Percentiles rank a stretch among this genome's conserved stretches.
These are phyloP conservation scores for Stenodema calcarata DNA, from an alignment of 2,888 invertebrate genomes.

Conservation along the genomic window DNA sequence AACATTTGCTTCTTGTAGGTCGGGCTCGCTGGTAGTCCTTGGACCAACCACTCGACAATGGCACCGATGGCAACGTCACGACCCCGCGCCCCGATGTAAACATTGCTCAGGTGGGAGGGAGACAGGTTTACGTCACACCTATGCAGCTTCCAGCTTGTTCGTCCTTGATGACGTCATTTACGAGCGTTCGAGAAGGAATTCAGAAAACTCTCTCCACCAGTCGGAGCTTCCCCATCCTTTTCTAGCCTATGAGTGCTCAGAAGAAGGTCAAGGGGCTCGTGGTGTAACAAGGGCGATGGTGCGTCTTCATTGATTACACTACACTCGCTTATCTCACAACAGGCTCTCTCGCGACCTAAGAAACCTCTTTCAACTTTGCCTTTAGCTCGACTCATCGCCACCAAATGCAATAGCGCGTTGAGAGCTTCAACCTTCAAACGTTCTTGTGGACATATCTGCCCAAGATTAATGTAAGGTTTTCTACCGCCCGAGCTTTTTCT, in stretches of 20 bases:
- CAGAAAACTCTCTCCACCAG: neutral
- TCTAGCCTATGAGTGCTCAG: neutral
- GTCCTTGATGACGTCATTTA: conserved; percentile 31
- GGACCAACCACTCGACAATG: neutral
- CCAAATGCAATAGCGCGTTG: too few relatives aligned
- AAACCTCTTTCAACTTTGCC: neutral
- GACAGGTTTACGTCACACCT: neutral
- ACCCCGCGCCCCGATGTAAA: neutral
- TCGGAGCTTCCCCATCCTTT: neutral
- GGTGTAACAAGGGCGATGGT: conserved; percentile 20
- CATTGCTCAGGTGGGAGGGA: neutral
- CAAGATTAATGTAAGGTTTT: too few relatives aligned
- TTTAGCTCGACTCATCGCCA: too few relatives aligned
- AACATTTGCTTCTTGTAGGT: neutral
- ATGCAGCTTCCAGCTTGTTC: neutral
- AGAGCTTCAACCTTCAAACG: too few relatives aligned
- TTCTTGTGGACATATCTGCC: too few relatives aligned
- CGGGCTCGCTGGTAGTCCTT: neutral
- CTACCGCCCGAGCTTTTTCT: too few relatives aligned
- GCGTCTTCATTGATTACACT: conserved; percentile 6
- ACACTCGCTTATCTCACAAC: neutral
- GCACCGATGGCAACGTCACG: neutral
- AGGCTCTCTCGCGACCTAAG: neutral
- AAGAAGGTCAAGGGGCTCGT: conserved; percentile 20
- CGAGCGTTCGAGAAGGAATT: neutral